Base-by-base conservation (phyloP, 92 coral and sea anemone species). In the Phymanthus crucifer region DNA sequence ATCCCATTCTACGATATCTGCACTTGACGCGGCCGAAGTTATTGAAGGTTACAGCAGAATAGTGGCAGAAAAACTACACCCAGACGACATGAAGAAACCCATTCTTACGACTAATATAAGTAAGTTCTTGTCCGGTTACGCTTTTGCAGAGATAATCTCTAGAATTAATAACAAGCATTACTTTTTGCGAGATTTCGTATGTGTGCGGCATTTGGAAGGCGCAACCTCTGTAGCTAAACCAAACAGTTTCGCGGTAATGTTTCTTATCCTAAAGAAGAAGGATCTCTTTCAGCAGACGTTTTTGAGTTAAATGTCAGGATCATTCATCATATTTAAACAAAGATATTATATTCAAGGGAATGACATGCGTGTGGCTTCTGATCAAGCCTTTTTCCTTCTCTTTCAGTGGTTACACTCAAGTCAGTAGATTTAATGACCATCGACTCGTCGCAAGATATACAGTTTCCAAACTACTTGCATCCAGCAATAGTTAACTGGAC, bases 101-200 rank as follows among this genome's bases (percentile, higher is more conserved):
- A 76, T 96, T 34, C 77, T 96, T 72, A 93, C 99, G 3, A 90
- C 90, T 79, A 96, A 96, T 70, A 92, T 96, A 13, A 76, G 99
- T 96, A 83, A 87, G 99, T 54, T 24, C 5, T 86, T 35, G 35
- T 21, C 5, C 31, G n/a, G 24, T 47, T 16, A 1, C 14, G 12
- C 21, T 31, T 16, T 19, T 33, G n/a, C n/a, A n/a, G n/a, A n/a
- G n/a, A n/a, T n/a, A n/a, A n/a, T n/a, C n/a, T n/a, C n/a, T n/a
- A n/a, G n/a, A n/a, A n/a, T n/a, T n/a, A n/a, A n/a, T n/a, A n/a
- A n/a, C n/a, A n/a, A n/a, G n/a, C n/a, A n/a, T n/a, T n/a, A n/a
- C n/a, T n/a, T n/a, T n/a, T n/a, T n/a, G n/a, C n/a, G n/a, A n/a
- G n/a, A n/a, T n/a, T n/a, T n/a, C n/a, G n/a, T n/a, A n/a, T n/a